phyloP scores from a whole-genome alignment of 2,888 invertebrate genomes.

The Agrilus mali region DNA sequence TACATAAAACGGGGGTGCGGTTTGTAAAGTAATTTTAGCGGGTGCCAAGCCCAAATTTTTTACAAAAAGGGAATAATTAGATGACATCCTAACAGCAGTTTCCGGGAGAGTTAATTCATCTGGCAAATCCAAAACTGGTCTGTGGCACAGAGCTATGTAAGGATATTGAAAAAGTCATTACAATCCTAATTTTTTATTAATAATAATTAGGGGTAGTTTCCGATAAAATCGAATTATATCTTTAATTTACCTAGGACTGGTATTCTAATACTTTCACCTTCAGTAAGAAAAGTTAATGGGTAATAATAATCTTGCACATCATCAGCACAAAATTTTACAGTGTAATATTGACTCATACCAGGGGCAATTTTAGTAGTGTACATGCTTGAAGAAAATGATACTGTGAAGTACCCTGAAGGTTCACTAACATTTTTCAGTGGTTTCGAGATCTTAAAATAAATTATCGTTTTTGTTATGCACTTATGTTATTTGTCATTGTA shows the following conservation, averaged over 20 bases:
- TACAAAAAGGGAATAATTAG: conserved; percentile 37
- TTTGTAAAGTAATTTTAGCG: conserved; percentile 36
- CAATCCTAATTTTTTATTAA: neutral
- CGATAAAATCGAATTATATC: neutral
- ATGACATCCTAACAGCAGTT: conserved; percentile 40
- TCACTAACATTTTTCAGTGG: conserved; percentile 38
- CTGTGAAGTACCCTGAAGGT: conserved; percentile 38
- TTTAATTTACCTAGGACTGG: conserved; percentile 42
- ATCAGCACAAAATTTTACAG: conserved; percentile 48
- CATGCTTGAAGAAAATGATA: conserved; percentile 35
- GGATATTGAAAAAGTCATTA: neutral
- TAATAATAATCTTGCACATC: conserved; percentile 43
- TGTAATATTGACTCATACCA: conserved; percentile 50
- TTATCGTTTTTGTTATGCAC: neutral
- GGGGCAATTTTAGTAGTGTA: conserved; percentile 50
- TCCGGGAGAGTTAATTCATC: conserved; percentile 40
- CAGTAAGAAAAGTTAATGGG: conserved; percentile 40
- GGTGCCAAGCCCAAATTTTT: conserved; percentile 41
- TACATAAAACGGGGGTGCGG: conserved; percentile 38
- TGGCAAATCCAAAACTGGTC: conserved; percentile 46
- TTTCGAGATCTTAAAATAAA: conserved; percentile 36
- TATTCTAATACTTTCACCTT: conserved; percentile 39
- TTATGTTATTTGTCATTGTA: neutral
- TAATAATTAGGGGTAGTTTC: neutral
- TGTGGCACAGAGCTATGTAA: conserved; percentile 39